phyloP scores from a whole-genome alignment of 2,888 invertebrate species.

The Parnassius mnemosyne region DNA sequence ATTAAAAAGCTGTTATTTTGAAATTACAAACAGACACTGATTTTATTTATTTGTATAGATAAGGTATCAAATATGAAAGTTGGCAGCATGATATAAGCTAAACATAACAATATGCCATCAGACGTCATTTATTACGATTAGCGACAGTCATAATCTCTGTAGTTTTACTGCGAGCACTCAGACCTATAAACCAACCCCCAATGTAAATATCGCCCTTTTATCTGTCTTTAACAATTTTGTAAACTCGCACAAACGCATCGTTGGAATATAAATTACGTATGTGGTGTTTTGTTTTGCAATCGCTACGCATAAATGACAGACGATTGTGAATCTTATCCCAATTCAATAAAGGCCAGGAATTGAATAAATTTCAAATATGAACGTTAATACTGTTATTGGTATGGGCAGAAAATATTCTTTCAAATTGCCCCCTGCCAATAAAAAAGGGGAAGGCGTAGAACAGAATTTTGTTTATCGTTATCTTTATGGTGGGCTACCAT shows the following conservation, averaged over 20 bases:
- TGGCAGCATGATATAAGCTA: background rate
- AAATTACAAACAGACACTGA: no score
- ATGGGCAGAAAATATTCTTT: conserved; percentile 70
- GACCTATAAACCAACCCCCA: conserved; percentile 70
- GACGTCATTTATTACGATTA: conserved; percentile 62
- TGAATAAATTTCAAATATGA: conserved; percentile 6
- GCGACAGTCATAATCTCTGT: conserved; percentile 61
- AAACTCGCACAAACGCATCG: conserved; percentile 76
- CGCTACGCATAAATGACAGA: conserved; percentile 23
- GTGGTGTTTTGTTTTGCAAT: conserved; percentile 41
- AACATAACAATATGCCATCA: conserved; percentile 8
- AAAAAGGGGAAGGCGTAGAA: conserved; percentile 74
- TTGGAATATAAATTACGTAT: conserved; percentile 73
- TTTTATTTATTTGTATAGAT: no score
- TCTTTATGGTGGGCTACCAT: conserved; percentile 74
- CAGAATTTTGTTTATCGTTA: conserved; percentile 78
- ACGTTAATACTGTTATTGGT: conserved; percentile 28
- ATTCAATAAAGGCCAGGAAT: conserved; percentile 28
- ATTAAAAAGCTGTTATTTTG: no score
- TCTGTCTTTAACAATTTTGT: conserved; percentile 80
- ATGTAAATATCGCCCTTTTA: conserved; percentile 76
- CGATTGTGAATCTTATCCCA: conserved; percentile 37
- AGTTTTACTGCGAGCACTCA: conserved; percentile 57
- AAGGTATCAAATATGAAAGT: background rate
- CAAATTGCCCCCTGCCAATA: conserved; percentile 77